phyloP scores from a whole-genome alignment of 1,140 invertebrate species.

The Leptoteleia sp. region DNA sequence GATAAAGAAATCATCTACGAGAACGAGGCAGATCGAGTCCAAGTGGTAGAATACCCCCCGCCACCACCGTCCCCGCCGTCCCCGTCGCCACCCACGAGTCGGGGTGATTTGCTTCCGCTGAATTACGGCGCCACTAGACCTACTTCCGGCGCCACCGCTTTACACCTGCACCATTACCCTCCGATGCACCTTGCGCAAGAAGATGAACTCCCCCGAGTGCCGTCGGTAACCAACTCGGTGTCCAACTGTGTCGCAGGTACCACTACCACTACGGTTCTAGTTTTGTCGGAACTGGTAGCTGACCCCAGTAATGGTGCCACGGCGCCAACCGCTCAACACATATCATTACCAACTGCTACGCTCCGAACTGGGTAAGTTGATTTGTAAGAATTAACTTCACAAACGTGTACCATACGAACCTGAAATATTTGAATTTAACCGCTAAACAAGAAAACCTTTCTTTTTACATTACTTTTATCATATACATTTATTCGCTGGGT shows the following conservation, averaged over 20 bases:
- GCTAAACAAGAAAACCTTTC: no score
- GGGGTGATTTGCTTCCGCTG: slow-evolving; percentile 78
- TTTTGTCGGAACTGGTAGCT: slow-evolving; percentile 81
- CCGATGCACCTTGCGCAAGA: slow-evolving; percentile 66
- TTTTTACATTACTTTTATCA: no score
- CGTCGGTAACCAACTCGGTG: slow-evolving; percentile 71
- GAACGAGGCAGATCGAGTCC: slow-evolving; percentile 78
- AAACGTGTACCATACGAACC: no score
- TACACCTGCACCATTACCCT: slow-evolving; percentile 73
- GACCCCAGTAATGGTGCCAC: slow-evolving; percentile 70
- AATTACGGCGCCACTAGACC: slow-evolving; percentile 79
- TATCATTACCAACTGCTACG: slow-evolving; percentile 72
- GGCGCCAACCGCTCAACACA: slow-evolving; percentile 70
- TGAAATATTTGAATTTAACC: no score
- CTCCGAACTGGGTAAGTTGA: slow-evolving; percentile 78
- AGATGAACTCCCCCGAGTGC: slow-evolving; percentile 53
- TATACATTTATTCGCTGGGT: no score
- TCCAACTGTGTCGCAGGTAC: slow-evolving; percentile 74
- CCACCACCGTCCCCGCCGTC: slow-evolving; percentile 82
- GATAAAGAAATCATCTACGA: slow-evolving; percentile 81
- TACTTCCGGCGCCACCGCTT: slow-evolving; percentile 72
- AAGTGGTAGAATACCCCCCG: slow-evolving; percentile 79
- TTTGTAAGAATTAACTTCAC: no score
- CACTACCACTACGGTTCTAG: slow-evolving; percentile 82
- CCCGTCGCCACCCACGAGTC: slow-evolving; percentile 71